These are phyloP conservation scores for Agrilus cyanescens DNA, from an alignment of 2,888 invertebrate genomes.

Conservation along the genomic window DNA sequence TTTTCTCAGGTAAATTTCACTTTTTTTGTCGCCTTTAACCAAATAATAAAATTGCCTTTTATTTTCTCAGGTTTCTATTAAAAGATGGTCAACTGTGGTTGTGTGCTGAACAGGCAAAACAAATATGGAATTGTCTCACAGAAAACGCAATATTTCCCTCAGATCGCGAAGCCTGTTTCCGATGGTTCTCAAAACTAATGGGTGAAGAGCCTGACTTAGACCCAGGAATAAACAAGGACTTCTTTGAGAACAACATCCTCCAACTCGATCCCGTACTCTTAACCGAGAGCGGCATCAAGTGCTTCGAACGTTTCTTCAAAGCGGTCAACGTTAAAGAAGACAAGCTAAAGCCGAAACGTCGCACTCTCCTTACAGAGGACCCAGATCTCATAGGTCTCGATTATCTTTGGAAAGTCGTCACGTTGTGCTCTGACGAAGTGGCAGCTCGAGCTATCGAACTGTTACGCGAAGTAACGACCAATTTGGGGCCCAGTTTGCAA, in stretches of 20 bases:
- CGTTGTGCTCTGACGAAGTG: conserved; percentile 84
- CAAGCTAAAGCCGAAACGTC: conserved; percentile 76
- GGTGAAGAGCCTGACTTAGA: conserved; percentile 94
- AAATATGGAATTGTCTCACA: conserved; percentile 93
- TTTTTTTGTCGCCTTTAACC: too few species aligned
- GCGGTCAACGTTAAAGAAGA: conserved; percentile 92
- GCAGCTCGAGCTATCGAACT: conserved; percentile 85
- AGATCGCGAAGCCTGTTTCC: conserved; percentile 93
- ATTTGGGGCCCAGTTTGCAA: conserved; percentile 76
- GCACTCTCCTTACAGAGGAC: conserved; percentile 81
- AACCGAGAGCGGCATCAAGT: conserved; percentile 93
- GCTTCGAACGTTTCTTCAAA: conserved; percentile 78
- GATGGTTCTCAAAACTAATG: conserved; percentile 96
- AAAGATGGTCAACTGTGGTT: conserved; percentile 96
- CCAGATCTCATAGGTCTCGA: conserved; percentile 92
- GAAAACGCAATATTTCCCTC: conserved; percentile 84
- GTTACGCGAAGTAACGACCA: conserved; percentile 86
- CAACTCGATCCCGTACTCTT: conserved; percentile 82
- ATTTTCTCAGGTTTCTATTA: conserved; percentile 57
- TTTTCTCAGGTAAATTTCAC: conserved; percentile 48
- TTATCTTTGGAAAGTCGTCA: conserved; percentile 80
- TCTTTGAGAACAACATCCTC: conserved; percentile 90
- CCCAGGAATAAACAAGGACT: conserved; percentile 89
- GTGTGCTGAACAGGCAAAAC: conserved; percentile 92
- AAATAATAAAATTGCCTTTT: not conserved